A percentile compares a stretch with the other conserved stretches of the same genome.
Conservation (phyloP, 2,888 invertebrate genomes). For the Sturmia bella region DNA sequence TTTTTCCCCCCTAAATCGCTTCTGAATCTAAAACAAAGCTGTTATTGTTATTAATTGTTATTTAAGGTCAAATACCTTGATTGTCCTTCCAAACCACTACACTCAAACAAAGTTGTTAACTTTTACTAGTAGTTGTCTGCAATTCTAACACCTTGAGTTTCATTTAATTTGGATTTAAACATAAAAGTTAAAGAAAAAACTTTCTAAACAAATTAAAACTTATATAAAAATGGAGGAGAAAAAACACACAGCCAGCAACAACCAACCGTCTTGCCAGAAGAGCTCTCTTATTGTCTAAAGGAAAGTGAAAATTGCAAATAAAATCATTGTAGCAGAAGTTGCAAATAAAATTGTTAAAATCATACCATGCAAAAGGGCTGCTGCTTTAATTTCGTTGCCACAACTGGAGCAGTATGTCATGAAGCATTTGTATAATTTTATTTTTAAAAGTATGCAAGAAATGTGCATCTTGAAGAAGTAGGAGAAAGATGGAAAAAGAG, state of each 20-base stretch:
- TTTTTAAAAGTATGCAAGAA: conserved; percentile 17
- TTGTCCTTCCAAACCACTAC: background rate
- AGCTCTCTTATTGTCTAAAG: conserved; percentile 28
- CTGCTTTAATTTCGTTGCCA: conserved; percentile 49
- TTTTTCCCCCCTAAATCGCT: too few species aligned
- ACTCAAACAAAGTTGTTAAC: background rate
- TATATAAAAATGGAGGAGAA: background rate
- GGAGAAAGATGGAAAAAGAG: conserved; percentile 4
- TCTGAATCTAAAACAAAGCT: too few species aligned
- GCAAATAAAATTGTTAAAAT: conserved; percentile 48
- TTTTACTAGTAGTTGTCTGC: conserved; percentile 13
- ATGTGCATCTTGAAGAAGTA: conserved; percentile 44
- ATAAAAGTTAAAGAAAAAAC: conserved; percentile 13
- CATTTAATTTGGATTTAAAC: conserved; percentile 34
- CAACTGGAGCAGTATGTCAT: conserved; percentile 63
- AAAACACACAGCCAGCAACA: background rate
- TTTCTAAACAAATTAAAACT: conserved; percentile 46
- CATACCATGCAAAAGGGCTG: conserved; percentile 29
- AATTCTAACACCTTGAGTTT: conserved; percentile 27
- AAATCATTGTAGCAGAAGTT: conserved; percentile 55
- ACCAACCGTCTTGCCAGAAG: conserved; percentile 21
- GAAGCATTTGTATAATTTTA: conserved; percentile 40
- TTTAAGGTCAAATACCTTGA: conserved; percentile 10
- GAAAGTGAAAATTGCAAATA: conserved; percentile 55
- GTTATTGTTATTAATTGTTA: background rate